Conservation (phyloP, 2,113 vertebrate species). For the Asarcornis scutulata region DNA sequence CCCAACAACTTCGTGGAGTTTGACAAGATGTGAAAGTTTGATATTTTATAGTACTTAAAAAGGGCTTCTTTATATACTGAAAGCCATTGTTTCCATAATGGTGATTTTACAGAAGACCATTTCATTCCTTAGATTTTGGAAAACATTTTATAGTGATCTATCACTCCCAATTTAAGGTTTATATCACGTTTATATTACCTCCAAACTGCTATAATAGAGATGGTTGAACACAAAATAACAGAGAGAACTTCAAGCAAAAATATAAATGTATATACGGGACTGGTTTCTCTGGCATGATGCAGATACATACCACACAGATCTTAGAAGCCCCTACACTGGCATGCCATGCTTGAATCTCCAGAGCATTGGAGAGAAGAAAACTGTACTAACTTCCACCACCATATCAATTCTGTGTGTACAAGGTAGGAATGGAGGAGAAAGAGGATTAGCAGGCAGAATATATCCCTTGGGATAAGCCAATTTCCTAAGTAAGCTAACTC, state of each 20-base stretch:
- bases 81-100: not conserved
- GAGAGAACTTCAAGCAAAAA: not conserved
- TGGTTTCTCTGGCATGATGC: not conserved
- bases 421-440: not conserved
- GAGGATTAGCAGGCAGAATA: not conserved
- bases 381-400: not conserved
- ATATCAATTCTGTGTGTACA: not conserved
- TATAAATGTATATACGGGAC: not conserved
- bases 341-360: not conserved
- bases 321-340: not conserved
- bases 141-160: not conserved
- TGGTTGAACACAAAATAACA: not conserved
- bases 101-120: not conserved
- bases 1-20: slow-evolving; percentile 1
- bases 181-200: not conserved
- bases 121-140: not conserved
- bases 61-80: not conserved
- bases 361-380: not conserved
- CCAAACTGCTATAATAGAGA: not conserved
- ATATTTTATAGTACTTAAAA: not conserved
- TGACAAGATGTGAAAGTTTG: slow-evolving; percentile 30
- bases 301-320: not conserved
- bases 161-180: not conserved
- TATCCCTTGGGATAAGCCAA: not conserved
- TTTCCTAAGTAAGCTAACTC: fast-evolving